phyloP scores from a whole-genome alignment of 1,140 invertebrate species.

The Caenorhabditis briggsae region DNA sequence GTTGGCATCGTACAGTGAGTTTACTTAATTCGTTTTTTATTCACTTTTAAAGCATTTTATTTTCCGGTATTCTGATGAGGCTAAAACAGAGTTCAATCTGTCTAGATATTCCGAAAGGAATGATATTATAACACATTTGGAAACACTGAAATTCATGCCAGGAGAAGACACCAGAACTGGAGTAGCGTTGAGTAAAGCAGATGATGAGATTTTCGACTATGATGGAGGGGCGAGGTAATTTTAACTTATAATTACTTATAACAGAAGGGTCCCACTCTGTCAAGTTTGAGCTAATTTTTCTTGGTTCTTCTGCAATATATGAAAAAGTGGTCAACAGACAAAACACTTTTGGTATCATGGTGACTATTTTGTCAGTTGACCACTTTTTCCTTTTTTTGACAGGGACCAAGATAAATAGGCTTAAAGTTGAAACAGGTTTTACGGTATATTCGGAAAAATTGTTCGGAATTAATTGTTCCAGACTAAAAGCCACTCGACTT shows the following conservation, averaged over 20 bases:
- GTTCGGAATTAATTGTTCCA: background rate
- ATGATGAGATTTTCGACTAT: conserved; percentile 23
- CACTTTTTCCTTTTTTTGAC: too few species aligned
- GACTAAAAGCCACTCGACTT: conserved; percentile 6
- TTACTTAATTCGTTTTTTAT: too few species aligned
- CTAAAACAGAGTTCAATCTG: conserved; percentile 37
- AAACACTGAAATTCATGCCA: background rate
- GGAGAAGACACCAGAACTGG: conserved; percentile 32
- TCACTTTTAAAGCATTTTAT: background rate
- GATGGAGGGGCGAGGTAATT: background rate
- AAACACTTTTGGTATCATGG: too few species aligned
- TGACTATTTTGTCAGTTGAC: too few species aligned
- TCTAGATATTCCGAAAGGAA: conserved; percentile 39
- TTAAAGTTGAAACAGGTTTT: too few species aligned
- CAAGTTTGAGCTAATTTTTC: too few species aligned
- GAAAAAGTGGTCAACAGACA: too few species aligned
- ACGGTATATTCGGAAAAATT: too few species aligned
- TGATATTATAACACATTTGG: conserved; percentile 33
- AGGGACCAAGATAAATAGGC: too few species aligned
- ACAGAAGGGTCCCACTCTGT: too few species aligned
- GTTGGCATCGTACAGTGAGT: conserved; percentile 11
- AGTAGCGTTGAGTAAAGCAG: background rate
- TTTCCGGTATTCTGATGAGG: conserved; percentile 10
- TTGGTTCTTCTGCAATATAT: too few species aligned
- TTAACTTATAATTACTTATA: too few species aligned